These are phyloP conservation scores for Nannobrachium achirus DNA, from an alignment of 2,113 vertebrate species.

Conservation along the genomic window DNA sequence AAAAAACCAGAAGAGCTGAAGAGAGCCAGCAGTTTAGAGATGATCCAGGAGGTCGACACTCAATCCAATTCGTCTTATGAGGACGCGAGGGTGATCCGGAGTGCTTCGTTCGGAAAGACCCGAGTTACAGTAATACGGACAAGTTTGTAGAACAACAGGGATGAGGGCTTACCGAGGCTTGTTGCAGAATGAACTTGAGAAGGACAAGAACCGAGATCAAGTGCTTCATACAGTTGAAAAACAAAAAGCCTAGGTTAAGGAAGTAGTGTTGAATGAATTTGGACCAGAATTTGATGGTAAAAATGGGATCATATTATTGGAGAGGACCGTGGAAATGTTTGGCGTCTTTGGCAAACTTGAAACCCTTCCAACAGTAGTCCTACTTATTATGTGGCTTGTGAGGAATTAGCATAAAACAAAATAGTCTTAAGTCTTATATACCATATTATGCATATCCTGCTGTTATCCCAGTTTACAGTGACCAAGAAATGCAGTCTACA, in stretches of 20 bases:
- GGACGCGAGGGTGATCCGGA: conserved; percentile 21
- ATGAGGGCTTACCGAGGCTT: conserved; percentile 16
- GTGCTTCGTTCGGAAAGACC: conserved; percentile 63
- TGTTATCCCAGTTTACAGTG: conserved; percentile 17
- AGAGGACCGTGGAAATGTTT: neutral
- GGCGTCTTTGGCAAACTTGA: conserved; percentile 25
- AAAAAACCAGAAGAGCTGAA: conserved; percentile 19
- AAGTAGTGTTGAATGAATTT: conserved; percentile 16
- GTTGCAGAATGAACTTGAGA: conserved; percentile 7
- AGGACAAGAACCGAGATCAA: conserved; percentile 30
- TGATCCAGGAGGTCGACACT: conserved; percentile 20
- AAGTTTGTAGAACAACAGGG: conserved; percentile 67
- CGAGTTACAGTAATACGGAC: conserved; percentile 75
- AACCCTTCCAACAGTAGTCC: conserved; percentile 40
- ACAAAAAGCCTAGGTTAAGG: conserved; percentile 14
- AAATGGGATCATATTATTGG: conserved; percentile 43
- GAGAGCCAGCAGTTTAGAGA: conserved; percentile 27
- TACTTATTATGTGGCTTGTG: conserved; percentile 7
- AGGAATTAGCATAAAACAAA: conserved; percentile 1
- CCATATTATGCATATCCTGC: conserved; percentile 21
- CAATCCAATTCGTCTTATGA: conserved; percentile 36
- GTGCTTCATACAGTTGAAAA: conserved; percentile 9
- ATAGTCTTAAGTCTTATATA: conserved; percentile 44
- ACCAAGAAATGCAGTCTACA: neutral
- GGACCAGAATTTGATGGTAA: conserved; percentile 23